Evolutionary conservation across 2,888 invertebrate genomes (phyloP).

Genomic region (Scaptomyza parva): DNA sequence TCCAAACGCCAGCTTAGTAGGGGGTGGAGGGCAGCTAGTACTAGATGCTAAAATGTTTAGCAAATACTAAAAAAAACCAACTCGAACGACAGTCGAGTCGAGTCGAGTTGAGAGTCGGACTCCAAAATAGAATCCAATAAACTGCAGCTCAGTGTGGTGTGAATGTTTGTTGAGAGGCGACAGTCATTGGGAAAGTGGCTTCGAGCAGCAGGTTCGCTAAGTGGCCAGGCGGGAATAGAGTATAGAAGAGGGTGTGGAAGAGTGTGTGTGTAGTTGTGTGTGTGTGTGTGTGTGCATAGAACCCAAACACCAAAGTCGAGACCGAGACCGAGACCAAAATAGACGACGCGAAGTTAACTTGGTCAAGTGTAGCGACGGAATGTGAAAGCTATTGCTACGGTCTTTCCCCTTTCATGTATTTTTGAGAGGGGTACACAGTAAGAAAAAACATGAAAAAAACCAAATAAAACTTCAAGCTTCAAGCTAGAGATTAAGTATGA

Average conservation of each 20-base stretch:
- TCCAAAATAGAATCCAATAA: slow-evolving; percentile 67
- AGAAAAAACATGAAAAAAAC: too few relatives aligned
- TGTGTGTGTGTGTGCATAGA: too few relatives aligned
- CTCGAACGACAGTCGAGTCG: slow-evolving; percentile 42
- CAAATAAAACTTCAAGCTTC: too few relatives aligned
- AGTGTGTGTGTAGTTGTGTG: too few relatives aligned
- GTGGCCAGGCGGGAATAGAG: slow-evolving; percentile 63
- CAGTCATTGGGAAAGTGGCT: slow-evolving; percentile 62
- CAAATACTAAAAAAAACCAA: slow-evolving; percentile 55
- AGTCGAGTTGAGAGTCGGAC: slow-evolving; percentile 24
- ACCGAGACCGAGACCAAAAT: slow-evolving; percentile 33
- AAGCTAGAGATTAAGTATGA: too few relatives aligned
- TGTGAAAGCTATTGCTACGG: slow-evolving; percentile 67
- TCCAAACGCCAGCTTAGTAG: slow-evolving; percentile 11
- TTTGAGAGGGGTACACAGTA: not conserved
- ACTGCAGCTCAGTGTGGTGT: slow-evolving; percentile 40
- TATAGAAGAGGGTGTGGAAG: not conserved
- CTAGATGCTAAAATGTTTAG: slow-evolving; percentile 64
- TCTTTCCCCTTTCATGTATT: not conserved
- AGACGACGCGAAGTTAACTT: slow-evolving; percentile 60
- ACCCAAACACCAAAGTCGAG: slow-evolving; percentile 26
- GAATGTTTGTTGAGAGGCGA: slow-evolving; percentile 21
- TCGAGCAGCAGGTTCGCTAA: slow-evolving; percentile 59
- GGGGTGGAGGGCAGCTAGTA: not conserved
- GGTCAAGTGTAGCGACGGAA: slow-evolving; percentile 71